phyloP scores from a whole-genome alignment of 64 coral and sea anemone genomes.

The Porites australiensis region DNA sequence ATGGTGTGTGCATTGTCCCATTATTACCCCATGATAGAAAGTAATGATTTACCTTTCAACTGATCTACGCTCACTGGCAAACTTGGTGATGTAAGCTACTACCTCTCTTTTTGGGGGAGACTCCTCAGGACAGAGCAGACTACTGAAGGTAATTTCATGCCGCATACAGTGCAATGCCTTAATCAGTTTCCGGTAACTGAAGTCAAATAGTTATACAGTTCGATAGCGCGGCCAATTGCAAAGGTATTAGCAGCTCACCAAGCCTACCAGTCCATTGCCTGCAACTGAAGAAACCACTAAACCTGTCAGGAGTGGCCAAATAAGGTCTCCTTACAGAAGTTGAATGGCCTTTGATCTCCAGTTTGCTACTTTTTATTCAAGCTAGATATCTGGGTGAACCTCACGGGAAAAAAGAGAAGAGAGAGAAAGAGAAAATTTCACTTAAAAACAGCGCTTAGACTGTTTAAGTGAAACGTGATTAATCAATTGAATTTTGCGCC shows the following conservation, averaged over 20 bases:
- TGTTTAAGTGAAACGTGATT: slow-evolving; percentile 23
- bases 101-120: neutral
- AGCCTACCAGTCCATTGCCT: neutral
- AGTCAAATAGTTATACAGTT: neutral
- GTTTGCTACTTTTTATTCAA: neutral
- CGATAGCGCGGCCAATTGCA: too few relatives aligned
- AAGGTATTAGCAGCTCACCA: neutral
- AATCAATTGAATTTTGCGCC: slow-evolving; percentile 9
- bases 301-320: neutral
- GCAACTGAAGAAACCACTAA: slow-evolving; percentile 9
- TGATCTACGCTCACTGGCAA: neutral
- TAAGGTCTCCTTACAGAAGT: neutral
- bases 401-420: neutral
- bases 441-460: slow-evolving; percentile 2
- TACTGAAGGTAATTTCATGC: too few relatives aligned
- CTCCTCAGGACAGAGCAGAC: too few relatives aligned
- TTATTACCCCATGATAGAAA: neutral
- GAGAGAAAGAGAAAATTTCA: neutral
- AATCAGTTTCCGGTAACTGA: too few relatives aligned
- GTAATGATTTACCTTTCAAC: neutral
- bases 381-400: slow-evolving; percentile 29
- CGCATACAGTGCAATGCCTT: too few relatives aligned
- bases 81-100: neutral
- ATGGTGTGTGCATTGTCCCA: slow-evolving; percentile 34
- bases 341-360: neutral